Conservation (phyloP, 2,797 vertebrate species). For the Champsocephalus gunnari region DNA sequence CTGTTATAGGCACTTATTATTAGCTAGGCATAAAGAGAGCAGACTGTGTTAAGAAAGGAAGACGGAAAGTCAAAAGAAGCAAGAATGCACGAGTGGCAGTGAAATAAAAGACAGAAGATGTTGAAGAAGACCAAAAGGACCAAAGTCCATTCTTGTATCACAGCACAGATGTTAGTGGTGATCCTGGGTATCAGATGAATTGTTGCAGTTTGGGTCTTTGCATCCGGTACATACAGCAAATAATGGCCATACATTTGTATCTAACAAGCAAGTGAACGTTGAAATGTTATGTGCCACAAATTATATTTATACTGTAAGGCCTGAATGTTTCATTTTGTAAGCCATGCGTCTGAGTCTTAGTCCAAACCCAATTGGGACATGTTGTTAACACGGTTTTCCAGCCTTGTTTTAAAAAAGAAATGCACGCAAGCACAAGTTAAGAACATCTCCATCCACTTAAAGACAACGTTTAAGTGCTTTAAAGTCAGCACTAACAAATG, state of each 20-base stretch:
- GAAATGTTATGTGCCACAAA: not conserved
- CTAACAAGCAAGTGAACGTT: not conserved
- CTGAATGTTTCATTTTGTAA: not conserved
- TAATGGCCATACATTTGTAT: not conserved
- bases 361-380: too few species aligned
- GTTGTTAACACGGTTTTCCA: too few species aligned
- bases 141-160: constrained; percentile 53
- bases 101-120: constrained; percentile 41
- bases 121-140: constrained; percentile 58
- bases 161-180: constrained; percentile 57
- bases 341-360: too few species aligned
- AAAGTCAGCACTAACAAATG: too few species aligned
- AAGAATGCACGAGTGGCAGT: constrained; percentile 29
- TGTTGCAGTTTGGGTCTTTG: constrained; percentile 25
- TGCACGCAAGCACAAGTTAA: too few species aligned
- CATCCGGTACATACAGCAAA: constrained; percentile 10
- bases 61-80: constrained; percentile 27
- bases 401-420: too few species aligned
- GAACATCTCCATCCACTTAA: too few species aligned
- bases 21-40: constrained; percentile 45
- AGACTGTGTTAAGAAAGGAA: constrained; percentile 18
- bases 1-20: constrained; percentile 64
- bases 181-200: constrained; percentile 51
- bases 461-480: too few species aligned
- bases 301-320: not conserved